Evolutionary conservation across 1,140 invertebrate species (phyloP).

Genomic region (Eufriesea mexicana): DNA sequence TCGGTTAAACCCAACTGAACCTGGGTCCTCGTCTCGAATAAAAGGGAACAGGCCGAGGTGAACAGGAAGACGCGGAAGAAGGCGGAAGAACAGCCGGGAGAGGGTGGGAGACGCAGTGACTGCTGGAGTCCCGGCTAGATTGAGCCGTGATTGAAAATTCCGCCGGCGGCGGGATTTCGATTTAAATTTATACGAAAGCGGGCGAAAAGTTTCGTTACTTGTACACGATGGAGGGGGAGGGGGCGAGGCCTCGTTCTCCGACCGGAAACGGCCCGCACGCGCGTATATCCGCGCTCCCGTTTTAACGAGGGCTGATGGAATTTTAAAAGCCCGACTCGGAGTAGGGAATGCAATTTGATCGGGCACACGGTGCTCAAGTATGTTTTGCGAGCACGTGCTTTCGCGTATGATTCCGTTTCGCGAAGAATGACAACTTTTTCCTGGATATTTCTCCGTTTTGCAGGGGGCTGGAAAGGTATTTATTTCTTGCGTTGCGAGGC

Average conservation of each 20-base stretch:
- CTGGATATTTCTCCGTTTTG: too few species aligned
- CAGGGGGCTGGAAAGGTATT: too few species aligned
- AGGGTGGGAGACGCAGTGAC: not conserved
- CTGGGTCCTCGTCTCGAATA: constrained; percentile 64
- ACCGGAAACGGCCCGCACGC: not conserved
- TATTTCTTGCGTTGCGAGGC: too few species aligned
- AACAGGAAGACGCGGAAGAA: not conserved
- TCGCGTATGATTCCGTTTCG: not conserved
- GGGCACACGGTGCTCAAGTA: not conserved
- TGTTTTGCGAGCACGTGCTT: not conserved
- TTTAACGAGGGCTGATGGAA: constrained; percentile 44
- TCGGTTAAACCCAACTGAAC: constrained; percentile 76
- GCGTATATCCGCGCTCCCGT: not conserved
- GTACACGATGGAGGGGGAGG: not conserved
- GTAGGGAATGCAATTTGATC: not conserved
- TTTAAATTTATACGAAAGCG: constrained; percentile 70
- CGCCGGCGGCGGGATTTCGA: constrained; percentile 74
- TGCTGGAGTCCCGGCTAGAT: constrained; percentile 70
- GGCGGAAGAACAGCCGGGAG: not conserved
- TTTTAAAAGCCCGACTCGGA: constrained; percentile 8
- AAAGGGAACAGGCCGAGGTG: not conserved
- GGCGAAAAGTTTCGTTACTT: constrained; percentile 37
- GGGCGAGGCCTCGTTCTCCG: not conserved
- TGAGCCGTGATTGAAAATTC: constrained; percentile 81
- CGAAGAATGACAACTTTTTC: too few species aligned